These are phyloP conservation scores for Peromyscus attwateri DNA, from an alignment of 2,797 vertebrate species.

Conservation along the genomic window DNA sequence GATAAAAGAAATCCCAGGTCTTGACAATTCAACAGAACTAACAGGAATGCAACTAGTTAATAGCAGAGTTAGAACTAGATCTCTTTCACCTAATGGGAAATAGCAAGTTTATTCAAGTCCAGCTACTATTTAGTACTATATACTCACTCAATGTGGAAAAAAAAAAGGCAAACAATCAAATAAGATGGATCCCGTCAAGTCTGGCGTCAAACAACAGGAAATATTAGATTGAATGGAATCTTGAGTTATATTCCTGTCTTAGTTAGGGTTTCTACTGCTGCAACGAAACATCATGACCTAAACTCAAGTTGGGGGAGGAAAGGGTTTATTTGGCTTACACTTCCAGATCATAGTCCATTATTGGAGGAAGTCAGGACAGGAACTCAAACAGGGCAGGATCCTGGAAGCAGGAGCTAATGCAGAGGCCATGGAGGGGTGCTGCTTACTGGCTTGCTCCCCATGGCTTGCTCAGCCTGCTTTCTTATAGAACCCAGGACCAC, in stretches of 20 bases:
- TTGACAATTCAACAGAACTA: slow-evolving; percentile 32
- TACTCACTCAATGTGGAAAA: neutral
- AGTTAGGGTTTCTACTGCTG: too few species aligned
- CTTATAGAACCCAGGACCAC: too few species aligned
- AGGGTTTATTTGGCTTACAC: too few species aligned
- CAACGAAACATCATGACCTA: too few species aligned
- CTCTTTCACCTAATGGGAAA: slow-evolving; percentile 23
- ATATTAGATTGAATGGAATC: slow-evolving; percentile 27
- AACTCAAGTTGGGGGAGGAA: too few species aligned
- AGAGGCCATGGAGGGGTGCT: too few species aligned
- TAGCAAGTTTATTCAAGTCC: neutral
- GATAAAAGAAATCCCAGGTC: slow-evolving; percentile 21
- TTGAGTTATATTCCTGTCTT: neutral
- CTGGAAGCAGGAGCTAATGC: too few species aligned
- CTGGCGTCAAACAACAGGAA: neutral
- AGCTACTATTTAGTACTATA: neutral
- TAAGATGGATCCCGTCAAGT: neutral
- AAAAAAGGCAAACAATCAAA: slow-evolving; percentile 15
- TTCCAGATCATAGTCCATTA: too few species aligned
- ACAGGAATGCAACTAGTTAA: slow-evolving; percentile 28
- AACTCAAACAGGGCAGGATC: too few species aligned
- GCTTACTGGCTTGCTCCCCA: too few species aligned
- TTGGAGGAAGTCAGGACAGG: too few species aligned
- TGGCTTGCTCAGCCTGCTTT: too few species aligned
- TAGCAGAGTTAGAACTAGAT: neutral